Percentiles rank a stretch among this genome's conserved stretches.
phyloP scores from a whole-genome alignment of 2,797 vertebrate genomes.

The Hapalemur alaotrensis region DNA sequence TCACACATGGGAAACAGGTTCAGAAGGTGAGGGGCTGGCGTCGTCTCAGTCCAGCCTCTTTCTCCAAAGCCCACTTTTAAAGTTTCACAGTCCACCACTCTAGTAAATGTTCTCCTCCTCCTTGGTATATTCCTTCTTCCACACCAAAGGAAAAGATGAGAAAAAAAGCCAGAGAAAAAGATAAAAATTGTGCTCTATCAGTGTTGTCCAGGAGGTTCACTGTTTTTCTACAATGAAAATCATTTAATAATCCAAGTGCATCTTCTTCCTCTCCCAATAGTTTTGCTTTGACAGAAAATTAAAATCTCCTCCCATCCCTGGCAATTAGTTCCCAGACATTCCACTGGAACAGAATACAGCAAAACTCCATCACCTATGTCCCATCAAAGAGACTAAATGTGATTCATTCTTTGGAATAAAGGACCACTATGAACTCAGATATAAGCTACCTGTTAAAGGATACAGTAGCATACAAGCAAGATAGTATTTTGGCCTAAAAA shows the following conservation, averaged over 20 bases:
- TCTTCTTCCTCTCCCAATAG: not conserved
- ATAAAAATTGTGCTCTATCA: not conserved
- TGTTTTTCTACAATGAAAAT: not conserved
- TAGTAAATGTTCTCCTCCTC: not conserved
- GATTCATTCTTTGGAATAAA: not conserved
- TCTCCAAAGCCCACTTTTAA: not conserved
- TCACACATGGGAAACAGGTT: not conserved
- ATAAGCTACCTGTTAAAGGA: not conserved
- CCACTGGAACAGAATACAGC: not conserved
- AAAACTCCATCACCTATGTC: not conserved
- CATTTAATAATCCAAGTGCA: not conserved
- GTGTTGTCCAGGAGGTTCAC: not conserved
- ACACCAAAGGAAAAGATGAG: not conserved
- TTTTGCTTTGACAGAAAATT: not conserved
- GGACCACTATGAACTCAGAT: not conserved
- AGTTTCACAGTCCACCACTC: not conserved
- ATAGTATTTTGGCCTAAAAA: not conserved
- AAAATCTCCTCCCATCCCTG: not conserved
- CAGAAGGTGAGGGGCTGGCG: not conserved
- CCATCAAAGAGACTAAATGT: not conserved
- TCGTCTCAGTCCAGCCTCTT: not conserved
- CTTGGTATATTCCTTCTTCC: not conserved
- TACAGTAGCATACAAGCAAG: too few relatives aligned
- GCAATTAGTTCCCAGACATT: not conserved
- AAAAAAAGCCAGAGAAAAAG: not conserved